Percentiles rank a stretch among this genome's conserved stretches.
phyloP scores from a whole-genome alignment of 2,113 vertebrate species.

The Percina caprodes region DNA sequence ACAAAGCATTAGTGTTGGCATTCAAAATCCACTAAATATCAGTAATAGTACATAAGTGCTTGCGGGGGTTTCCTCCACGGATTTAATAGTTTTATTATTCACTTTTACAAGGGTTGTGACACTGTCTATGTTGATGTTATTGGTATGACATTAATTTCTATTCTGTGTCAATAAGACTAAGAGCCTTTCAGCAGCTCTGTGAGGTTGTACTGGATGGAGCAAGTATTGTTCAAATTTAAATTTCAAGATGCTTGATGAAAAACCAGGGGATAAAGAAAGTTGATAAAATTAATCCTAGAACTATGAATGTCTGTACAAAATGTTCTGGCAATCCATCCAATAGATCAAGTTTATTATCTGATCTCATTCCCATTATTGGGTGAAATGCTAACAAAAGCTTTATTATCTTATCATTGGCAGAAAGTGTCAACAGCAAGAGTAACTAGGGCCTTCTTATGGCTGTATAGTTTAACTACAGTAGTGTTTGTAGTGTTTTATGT shows the following conservation, averaged over 20 bases:
- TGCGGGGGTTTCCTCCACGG: not conserved
- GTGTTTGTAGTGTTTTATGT: not conserved
- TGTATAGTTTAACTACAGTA: not conserved
- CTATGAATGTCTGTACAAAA: not conserved
- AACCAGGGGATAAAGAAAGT: not conserved
- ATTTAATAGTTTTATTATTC: not conserved
- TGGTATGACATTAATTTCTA: not conserved
- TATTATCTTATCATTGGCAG: not conserved
- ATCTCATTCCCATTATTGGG: not conserved
- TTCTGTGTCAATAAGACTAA: not conserved
- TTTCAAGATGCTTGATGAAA: not conserved
- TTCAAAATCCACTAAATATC: conserved; percentile 2
- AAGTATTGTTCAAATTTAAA: not conserved
- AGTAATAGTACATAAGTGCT: not conserved
- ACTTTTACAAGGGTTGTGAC: not conserved
- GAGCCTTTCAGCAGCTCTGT: not conserved
- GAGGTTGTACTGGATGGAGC: not conserved
- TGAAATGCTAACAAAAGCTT: not conserved
- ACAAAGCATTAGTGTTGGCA: not conserved
- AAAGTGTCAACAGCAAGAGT: not conserved
- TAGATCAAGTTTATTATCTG: not conserved
- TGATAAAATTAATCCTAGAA: not conserved
- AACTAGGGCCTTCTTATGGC: not conserved
- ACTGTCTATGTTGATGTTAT: not conserved
- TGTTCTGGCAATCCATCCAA: not conserved